Evolutionary conservation across 2,797 vertebrate genomes (phyloP), one percentile per base, ranked within the genome.

Genomic region (Epinephelus coioides): DNA sequence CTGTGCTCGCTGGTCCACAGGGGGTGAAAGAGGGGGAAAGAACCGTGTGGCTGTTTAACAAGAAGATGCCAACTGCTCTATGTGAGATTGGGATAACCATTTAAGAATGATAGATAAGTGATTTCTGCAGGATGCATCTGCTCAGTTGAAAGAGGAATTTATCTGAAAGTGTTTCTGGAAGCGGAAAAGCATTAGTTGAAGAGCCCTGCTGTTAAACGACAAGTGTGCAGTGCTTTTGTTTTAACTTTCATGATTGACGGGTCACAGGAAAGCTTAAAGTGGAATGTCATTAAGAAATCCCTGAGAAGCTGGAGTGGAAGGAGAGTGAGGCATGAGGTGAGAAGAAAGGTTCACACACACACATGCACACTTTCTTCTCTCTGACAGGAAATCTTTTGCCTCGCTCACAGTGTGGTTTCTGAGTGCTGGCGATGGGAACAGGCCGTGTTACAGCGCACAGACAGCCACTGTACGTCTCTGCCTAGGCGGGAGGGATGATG

Each of bases 161-260:
- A 75, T 82, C 70, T 68, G 23, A 76, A 69, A 70, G 49, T 76
- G 64, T 70, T 85, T 79, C 64, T 81, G 73, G 66, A 67, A 84
- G 72, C 21, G 44, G 71, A 59, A 79, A 78, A 79, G 73, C 67
- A 69, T 83, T 73, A 66, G 50, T 59, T 76, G 71, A 74, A 74
- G 73, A 80, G 77, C 49, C 68, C 49, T 6, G 64, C 85, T 73
- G 77, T 69, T 82, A 60, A 79, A 77, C 6, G 34, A 82, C 73
- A 57, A 85, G 78, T 70, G 79, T n/a, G 64, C 72, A 43, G 54
- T 18, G 76, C 79, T 82, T 91, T 86, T 89, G 81, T 84, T 86
- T 87, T 74, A 87, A 81, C 87, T 88, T 87, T 76, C 74, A 76
- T 85, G 88, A 90, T 65, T 89, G 88, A 91, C 78, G 73, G 82